phyloP scores from a whole-genome alignment of 1,140 invertebrate species.

The Lethocerus indicus region DNA sequence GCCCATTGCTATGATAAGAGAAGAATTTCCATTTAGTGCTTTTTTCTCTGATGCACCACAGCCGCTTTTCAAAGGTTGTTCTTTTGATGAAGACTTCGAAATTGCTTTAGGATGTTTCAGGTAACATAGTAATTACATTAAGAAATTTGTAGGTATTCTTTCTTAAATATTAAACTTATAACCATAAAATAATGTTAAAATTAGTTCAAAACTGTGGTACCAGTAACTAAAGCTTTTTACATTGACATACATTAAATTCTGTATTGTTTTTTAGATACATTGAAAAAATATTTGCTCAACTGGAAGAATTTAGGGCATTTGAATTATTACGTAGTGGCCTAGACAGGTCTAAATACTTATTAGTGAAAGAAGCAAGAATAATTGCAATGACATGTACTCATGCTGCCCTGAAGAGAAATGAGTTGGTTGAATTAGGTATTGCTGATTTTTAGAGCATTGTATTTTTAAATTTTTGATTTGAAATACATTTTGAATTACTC shows the following conservation, averaged over 20 bases:
- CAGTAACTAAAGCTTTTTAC: no score
- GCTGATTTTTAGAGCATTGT: constrained; percentile 29
- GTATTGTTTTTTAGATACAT: constrained; percentile 72
- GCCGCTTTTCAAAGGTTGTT: constrained; percentile 69
- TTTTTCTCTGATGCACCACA: constrained; percentile 88
- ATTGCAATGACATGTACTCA: constrained; percentile 99
- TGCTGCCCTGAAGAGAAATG: constrained; percentile 89
- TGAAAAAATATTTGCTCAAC: constrained; percentile 85
- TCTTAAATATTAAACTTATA: no score
- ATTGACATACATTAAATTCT: no score
- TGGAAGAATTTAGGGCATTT: constrained; percentile 97
- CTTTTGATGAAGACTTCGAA: constrained; percentile 74
- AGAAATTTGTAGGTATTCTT: no score
- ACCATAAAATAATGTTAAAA: no score
- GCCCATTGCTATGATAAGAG: constrained; percentile 30
- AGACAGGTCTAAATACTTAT: constrained; percentile 87
- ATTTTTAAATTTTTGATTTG: not conserved
- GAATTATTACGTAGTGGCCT: constrained; percentile 87
- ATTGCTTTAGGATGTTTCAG: constrained; percentile 82
- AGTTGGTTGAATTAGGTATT: constrained; percentile 89
- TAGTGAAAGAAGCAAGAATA: constrained; percentile 98
- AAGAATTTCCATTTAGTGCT: constrained; percentile 81
- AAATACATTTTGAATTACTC: not conserved
- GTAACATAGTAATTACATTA: constrained; percentile 5
- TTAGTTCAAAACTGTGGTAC: no score